Conservation (phyloP, 2,797 vertebrate genomes). For the Scleropages formosus region DNA sequence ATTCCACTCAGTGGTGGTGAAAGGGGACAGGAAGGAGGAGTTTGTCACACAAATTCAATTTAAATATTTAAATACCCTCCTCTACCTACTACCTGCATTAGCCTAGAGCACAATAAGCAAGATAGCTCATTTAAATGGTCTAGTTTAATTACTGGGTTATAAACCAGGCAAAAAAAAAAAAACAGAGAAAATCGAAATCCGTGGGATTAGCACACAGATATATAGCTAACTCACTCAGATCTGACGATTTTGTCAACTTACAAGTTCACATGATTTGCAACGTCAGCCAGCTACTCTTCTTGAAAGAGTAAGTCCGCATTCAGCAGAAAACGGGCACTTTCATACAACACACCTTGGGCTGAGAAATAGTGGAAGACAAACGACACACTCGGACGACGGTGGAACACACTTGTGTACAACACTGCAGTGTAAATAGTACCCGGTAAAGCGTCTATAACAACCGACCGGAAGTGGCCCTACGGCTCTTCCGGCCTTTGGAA, state of each 20-base stretch:
- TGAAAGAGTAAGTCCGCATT: not conserved
- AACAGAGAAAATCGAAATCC: too few relatives aligned
- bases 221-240: too few relatives aligned
- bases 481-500: slow-evolving; percentile 56
- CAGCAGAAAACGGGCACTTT: not conserved
- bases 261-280: not conserved
- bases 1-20: too few relatives aligned
- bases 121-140: too few relatives aligned
- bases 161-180: too few relatives aligned
- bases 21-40: too few relatives aligned
- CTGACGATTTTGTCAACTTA: slow-evolving; percentile 6
- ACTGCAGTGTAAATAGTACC: not conserved
- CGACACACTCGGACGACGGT: not conserved
- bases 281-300: slow-evolving; percentile 9
- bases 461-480: slow-evolving; percentile 52
- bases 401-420: not conserved
- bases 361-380: not conserved
- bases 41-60: too few relatives aligned
- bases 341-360: not conserved
- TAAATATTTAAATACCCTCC: too few relatives aligned
- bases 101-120: too few relatives aligned
- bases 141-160: too few relatives aligned
- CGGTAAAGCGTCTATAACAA: slow-evolving; percentile 65
- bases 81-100: too few relatives aligned
- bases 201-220: too few relatives aligned